Base-by-base conservation (phyloP, 2,113 vertebrate species). In the Colinus virginianus region DNA sequence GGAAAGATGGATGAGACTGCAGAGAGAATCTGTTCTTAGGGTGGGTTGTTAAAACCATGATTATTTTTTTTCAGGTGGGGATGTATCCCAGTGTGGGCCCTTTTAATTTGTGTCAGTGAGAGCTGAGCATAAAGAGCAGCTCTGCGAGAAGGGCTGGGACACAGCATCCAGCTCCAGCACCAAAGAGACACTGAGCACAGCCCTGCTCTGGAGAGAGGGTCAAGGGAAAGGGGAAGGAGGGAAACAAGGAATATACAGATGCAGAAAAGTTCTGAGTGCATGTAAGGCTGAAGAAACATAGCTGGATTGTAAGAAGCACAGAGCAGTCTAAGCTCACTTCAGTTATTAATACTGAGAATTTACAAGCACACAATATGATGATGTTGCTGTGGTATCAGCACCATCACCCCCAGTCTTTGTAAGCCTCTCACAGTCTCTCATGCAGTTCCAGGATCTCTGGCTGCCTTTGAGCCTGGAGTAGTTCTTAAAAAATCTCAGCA, bases 61-160 rank as follows among this genome's bases (percentile, higher is more conserved):
- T 2, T 86, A 23, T 22, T 6, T 34, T 86, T 20, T 56, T 22
- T 79, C 16, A 51, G 53, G 14, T 4, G 18, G 11, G 51, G 19
- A 84, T 18, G 16, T 40, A 12, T 2, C 77, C 12, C 34, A 34
- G 0, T 58, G 46, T 43, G 13, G 6, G 15, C 2, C 1, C 11
- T 74, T 70, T 40, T 43, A 21, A 13, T 36, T 68, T 16, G 11
- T 61, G 2, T 13, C 40, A 77, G 63, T 20, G 38, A 13, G 30
- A 66, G 42, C 8, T 18, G 56, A 36, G 46, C 26, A 45, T 9
- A 11, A 77, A 72, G 61, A 69, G 17, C 45, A 83, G 25, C 26
- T 77, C 40, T 46, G 15, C 8, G 38, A 34, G 6, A 18, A 81
- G 82, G 15, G 22, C 9, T n/a, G 15, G 45, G 59, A 30, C 59